Base-by-base conservation (phyloP, 1,140 invertebrate genomes). In the Drosophila lini region DNA sequence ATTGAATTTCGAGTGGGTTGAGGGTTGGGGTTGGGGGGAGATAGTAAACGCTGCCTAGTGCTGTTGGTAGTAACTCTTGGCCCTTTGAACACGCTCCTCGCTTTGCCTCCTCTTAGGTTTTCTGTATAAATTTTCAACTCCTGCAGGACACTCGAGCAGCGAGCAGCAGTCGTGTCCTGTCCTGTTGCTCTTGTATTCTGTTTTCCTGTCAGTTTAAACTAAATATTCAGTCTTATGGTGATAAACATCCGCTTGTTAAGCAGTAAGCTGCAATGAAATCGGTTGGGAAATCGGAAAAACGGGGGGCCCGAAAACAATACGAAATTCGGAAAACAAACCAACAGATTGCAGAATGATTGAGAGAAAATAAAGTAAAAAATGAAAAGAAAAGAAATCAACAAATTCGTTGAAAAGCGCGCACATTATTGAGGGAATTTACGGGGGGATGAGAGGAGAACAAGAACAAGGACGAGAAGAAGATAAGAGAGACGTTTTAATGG, bases 201-300 rank as follows among this genome's bases (percentile, higher is more conserved):
- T 71, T 50, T 69, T 58, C 34, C 68, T 50, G 69, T 71, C 69
- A 59, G 69, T 71, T 91, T 91, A 91, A 81, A 91, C 86, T 91
- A 91, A 91, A 78, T 91, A 88, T 88, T 91, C 90, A 91, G 90
- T 91, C 90, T 91, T 91, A 83, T 86, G 81, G 84, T 91, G 86
- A 89, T 84, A 83, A 78, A 83, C 73, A 92, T 92, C 86, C 90
- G 84, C 84, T 91, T 86, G 90, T 91, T 91, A 91, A 91, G 91
- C 65, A 69, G 65, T 45, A 53, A 69, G 65, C 65, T 69, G 65
- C 62, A 90, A 78, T 70, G 88, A 82, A 70, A 88, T 78, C 70
- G 47, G 59, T 22, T 19, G 50, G 48, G 48, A 34, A 32, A 53
- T 36, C 32, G 50, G 32, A 53, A 13, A 15, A 53, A 36, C 28